Evolutionary conservation across 2,888 invertebrate genomes (phyloP).

Genomic region (Agrochola litura): DNA sequence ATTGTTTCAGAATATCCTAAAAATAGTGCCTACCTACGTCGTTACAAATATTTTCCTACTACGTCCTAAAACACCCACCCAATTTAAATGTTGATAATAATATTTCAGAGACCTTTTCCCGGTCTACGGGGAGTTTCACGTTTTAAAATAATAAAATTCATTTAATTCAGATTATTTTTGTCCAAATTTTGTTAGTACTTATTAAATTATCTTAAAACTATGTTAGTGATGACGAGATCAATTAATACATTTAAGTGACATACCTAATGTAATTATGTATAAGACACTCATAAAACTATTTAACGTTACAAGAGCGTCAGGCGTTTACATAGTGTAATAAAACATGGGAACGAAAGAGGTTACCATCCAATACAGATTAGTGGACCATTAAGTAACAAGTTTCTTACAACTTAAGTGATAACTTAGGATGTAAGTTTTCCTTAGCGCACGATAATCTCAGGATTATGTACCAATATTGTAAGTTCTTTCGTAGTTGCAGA

Average conservation of each 20-base stretch:
- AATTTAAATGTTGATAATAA: neutral
- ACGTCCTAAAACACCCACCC: too few relatives aligned
- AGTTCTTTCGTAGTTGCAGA: conserved; percentile 26
- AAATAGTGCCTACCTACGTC: neutral
- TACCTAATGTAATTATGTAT: too few relatives aligned
- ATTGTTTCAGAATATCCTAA: neutral
- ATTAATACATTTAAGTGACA: too few relatives aligned
- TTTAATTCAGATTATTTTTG: too few relatives aligned
- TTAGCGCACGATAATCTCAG: conserved; percentile 27
- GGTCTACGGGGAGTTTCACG: neutral
- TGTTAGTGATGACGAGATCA: too few relatives aligned
- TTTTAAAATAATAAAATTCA: too few relatives aligned
- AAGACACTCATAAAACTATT: neutral
- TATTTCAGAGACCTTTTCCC: neutral
- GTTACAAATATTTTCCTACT: neutral
- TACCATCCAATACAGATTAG: conserved; percentile 13
- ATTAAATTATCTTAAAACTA: too few relatives aligned
- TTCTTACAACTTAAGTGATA: conserved; percentile 27
- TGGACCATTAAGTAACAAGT: conserved; percentile 43
- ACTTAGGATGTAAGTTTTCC: conserved; percentile 33
- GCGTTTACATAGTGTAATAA: neutral
- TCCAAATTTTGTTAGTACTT: too few relatives aligned
- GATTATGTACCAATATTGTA: conserved; percentile 35
- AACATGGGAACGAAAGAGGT: conserved; percentile 5
- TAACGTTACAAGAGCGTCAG: neutral